A percentile compares a stretch with the other conserved stretches of the same genome.
phyloP scores from a whole-genome alignment of 2,113 vertebrate genomes.

The Tinamus guttatus region DNA sequence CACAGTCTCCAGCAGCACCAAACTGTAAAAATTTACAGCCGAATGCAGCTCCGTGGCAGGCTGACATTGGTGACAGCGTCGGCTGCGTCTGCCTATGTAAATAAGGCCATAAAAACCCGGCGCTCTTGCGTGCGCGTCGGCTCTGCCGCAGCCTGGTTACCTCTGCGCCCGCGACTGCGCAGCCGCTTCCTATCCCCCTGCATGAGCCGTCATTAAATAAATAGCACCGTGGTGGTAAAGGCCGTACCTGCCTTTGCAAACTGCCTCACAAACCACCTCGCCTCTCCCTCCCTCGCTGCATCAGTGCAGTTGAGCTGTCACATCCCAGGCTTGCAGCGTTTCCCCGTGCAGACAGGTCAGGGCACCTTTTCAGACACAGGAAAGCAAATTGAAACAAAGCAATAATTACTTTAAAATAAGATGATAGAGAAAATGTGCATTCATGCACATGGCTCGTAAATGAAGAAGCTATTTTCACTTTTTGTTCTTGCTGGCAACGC shows the following conservation, averaged over 20 bases:
- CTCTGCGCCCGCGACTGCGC: not conserved
- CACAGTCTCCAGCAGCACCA: not conserved
- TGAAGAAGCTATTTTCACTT: not conserved
- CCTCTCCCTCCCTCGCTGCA: fast-evolving
- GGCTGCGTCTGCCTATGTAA: constrained; percentile 63
- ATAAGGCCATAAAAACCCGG: constrained; percentile 47
- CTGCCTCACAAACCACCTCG: not conserved
- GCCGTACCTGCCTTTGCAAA: not conserved
- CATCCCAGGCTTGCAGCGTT: not conserved
- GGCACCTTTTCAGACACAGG: not conserved
- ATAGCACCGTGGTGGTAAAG: not conserved
- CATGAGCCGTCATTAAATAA: not conserved
- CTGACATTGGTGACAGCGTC: not conserved
- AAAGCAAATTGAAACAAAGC: not conserved
- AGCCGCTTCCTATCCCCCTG: constrained; percentile 36
- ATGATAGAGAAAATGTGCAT: not conserved
- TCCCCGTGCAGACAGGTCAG: not conserved
- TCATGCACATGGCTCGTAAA: constrained; percentile 1
- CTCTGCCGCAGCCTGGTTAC: not conserved
- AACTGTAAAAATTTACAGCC: constrained; percentile 40
- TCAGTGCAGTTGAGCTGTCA: not conserved
- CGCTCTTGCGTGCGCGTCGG: constrained; percentile 15
- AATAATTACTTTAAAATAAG: not conserved
- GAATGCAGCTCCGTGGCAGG: not conserved
- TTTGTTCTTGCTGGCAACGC: constrained; percentile 36